These are phyloP conservation scores for Ctenomys sociabilis DNA, from an alignment of 2,113 vertebrate species.

Conservation along the genomic window DNA sequence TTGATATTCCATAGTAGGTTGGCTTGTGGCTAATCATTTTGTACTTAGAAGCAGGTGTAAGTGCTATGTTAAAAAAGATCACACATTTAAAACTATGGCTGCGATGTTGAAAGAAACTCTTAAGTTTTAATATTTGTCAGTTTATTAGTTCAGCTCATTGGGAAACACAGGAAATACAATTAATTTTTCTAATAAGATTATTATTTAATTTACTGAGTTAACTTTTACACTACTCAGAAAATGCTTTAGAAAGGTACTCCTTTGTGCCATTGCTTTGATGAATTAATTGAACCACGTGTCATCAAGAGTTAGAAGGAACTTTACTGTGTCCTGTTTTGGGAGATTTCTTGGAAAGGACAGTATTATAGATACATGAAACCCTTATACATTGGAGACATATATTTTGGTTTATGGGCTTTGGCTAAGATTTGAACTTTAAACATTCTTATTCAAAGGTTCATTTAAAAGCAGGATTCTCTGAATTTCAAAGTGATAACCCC, in stretches of 20 bases:
- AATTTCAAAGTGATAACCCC: neutral
- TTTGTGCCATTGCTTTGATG: slow-evolving; percentile 19
- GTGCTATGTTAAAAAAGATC: slow-evolving; percentile 65
- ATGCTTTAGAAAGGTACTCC: neutral
- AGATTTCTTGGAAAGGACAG: neutral
- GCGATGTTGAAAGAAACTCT: slow-evolving; percentile 72
- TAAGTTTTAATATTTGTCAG: slow-evolving; percentile 74
- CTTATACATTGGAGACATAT: neutral
- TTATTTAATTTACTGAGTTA: slow-evolving; percentile 61
- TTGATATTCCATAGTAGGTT: slow-evolving; percentile 81
- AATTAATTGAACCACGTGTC: neutral
- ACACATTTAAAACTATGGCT: slow-evolving; percentile 76
- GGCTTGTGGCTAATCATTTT: slow-evolving; percentile 83
- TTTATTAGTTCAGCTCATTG: slow-evolving; percentile 68
- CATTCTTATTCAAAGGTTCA: neutral
- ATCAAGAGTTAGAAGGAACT: neutral
- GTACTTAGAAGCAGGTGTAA: slow-evolving; percentile 83
- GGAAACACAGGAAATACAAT: slow-evolving; percentile 39
- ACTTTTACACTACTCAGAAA: slow-evolving; percentile 12
- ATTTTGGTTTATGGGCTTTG: slow-evolving; percentile 39
- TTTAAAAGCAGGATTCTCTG: slow-evolving; percentile 46
- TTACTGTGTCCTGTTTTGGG: no score
- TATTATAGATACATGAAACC: neutral
- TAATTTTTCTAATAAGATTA: slow-evolving; percentile 20
- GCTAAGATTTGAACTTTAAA: slow-evolving; percentile 52